Evolutionary conservation across 2,797 vertebrate genomes (phyloP), one percentile per base, ranked within the genome.

Genomic region (Macropodus opercularis): DNA sequence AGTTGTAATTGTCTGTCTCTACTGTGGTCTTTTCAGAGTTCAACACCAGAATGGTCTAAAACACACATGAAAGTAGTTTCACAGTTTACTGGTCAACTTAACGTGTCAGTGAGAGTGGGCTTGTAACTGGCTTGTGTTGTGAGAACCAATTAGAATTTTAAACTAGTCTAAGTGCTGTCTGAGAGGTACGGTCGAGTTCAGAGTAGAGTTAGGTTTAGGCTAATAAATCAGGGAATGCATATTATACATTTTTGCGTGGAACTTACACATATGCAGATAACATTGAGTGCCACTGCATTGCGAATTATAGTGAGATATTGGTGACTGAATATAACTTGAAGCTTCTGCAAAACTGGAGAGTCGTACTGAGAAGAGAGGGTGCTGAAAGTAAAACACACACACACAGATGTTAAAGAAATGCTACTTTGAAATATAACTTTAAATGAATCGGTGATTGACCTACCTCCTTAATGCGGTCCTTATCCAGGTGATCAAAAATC

Each of bases 191-290:
- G 11, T 29, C 11, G 7, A 12, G 31, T 9, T 11, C 13, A 32
- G 10, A 32, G 10, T 32, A 3, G 13, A 4, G n/a, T n/a, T n/a
- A n/a, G 13, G 29, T 12, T 32, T 32, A 32, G 31, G 10, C 3
- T 32, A 13, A 32, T 11, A 11, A 12, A 11, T 11, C 8, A 32
- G 31, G 31, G 11, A 29, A 29, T 29, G 11, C 27, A 29, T 29
- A 10, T 29, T 48, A 6, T 31, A n/a, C 41, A 19, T 38, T 32
- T 13, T 1, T 15, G 26, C n/a, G n/a, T 32, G 11, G 0, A 42
- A 92, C 96, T 94, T 92, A 98, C 97, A 71, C 94, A 96, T 31
- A 98, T 94, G 74, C 94, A 95, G 29, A 94, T 12, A 4, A 98
- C 91, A 58, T 99, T 97, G 18, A 98, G 72, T 13, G 95, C 94